phyloP scores from a whole-genome alignment of 2,888 invertebrate species.

The Chromoteleia sp. region DNA sequence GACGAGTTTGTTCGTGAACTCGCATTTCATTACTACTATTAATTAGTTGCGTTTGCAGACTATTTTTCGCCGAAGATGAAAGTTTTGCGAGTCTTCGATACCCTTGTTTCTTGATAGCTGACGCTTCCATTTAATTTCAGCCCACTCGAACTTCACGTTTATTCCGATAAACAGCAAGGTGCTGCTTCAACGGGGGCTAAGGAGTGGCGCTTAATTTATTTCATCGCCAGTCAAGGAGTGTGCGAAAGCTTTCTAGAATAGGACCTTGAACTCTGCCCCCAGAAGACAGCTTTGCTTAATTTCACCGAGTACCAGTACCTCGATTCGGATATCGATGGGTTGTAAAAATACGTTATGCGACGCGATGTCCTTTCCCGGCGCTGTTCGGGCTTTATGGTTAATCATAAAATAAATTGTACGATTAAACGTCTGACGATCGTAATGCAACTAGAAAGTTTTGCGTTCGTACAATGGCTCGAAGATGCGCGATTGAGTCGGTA shows the following conservation, averaged over 20 bases:
- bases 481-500: slow-evolving; percentile 13
- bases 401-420: slow-evolving; percentile 54
- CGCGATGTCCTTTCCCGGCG: slow-evolving; percentile 28
- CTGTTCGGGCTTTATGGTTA: slow-evolving; percentile 34
- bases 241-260: slow-evolving; percentile 13
- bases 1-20: no score
- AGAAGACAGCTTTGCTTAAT: slow-evolving; percentile 4
- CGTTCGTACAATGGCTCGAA: slow-evolving; percentile 7
- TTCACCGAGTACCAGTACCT: background rate
- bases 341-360: slow-evolving; percentile 3
- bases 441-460: slow-evolving; percentile 44
- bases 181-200: background rate
- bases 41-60: no score
- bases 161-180: no score
- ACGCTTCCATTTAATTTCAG: slow-evolving; percentile 4
- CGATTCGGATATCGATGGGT: slow-evolving; percentile 14
- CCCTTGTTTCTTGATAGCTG: background rate
- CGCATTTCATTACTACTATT: no score
- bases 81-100: background rate
- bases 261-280: slow-evolving; percentile 2
- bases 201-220: slow-evolving; percentile 17
- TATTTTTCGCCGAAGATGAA: background rate
- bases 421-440: slow-evolving; percentile 32
- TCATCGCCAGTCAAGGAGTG: background rate
- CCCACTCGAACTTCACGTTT: background rate